phyloP scores from a whole-genome alignment of 1,140 invertebrate species.

The Lycorma delicatula region DNA sequence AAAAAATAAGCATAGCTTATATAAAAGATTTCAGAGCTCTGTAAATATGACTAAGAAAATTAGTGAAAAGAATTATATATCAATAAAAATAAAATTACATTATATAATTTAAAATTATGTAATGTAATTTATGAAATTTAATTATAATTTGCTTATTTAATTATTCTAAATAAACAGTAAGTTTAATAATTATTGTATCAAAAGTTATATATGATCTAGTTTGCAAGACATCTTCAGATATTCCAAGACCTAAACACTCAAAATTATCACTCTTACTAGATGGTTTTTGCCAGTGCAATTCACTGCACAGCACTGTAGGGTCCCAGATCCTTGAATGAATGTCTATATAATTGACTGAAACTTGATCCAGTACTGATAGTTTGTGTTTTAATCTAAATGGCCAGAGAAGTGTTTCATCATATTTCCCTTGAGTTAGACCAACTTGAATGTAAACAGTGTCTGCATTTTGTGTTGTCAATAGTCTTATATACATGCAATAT shows the following conservation, averaged over 20 bases:
- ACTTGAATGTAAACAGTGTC: constrained; percentile 36
- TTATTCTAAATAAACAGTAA: constrained; percentile 37
- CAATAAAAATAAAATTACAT: too few relatives aligned
- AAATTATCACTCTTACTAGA: constrained; percentile 34
- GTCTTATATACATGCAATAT: constrained; percentile 37
- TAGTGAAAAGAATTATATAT: too few relatives aligned
- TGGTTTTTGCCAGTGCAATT: constrained; percentile 37
- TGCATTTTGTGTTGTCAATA: constrained; percentile 34
- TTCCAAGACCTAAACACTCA: constrained; percentile 39
- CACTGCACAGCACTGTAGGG: constrained; percentile 36
- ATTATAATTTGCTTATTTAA: too few relatives aligned
- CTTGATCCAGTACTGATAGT: constrained; percentile 35
- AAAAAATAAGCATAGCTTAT: too few relatives aligned
- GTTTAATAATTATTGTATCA: constrained; percentile 35
- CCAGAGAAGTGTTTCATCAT: constrained; percentile 33
- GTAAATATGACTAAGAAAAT: too few relatives aligned
- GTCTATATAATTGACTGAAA: constrained; percentile 24
- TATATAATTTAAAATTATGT: too few relatives aligned
- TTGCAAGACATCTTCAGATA: constrained; percentile 36
- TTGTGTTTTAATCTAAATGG: constrained; percentile 35
- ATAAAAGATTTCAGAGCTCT: too few relatives aligned
- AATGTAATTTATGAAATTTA: too few relatives aligned
- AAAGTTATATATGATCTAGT: constrained; percentile 33
- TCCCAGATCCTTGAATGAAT: constrained; percentile 37
- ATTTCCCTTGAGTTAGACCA: constrained; percentile 34